Conservation (phyloP, 2,113 vertebrate species). For the Lampris incognitus region DNA sequence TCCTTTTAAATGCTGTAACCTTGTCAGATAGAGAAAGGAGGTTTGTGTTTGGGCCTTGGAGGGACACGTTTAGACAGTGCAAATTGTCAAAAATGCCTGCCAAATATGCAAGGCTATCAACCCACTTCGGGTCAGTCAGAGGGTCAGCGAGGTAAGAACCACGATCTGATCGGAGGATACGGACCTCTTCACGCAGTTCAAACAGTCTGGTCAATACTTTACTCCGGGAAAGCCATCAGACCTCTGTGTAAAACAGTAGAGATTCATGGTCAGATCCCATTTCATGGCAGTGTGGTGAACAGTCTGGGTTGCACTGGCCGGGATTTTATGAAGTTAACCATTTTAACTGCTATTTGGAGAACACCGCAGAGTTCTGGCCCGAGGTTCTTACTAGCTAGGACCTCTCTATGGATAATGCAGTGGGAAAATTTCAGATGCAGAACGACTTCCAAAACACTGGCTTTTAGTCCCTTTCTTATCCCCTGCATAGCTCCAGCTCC, state of each 20-base stretch:
- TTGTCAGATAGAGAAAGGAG: too few relatives aligned
- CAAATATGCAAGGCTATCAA: background rate
- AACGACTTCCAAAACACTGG: background rate
- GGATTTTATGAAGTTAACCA: background rate
- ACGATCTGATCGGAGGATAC: background rate
- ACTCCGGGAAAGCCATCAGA: background rate
- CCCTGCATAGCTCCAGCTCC: background rate
- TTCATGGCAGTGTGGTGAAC: background rate
- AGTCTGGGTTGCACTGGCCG: background rate
- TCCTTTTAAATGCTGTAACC: too few relatives aligned
- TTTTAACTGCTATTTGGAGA: background rate
- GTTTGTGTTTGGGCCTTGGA: background rate
- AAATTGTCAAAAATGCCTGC: background rate
- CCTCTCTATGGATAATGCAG: background rate
- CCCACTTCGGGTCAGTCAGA: background rate
- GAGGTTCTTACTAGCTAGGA: background rate
- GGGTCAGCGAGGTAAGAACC: background rate
- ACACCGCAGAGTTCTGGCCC: background rate
- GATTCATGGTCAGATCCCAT: background rate
- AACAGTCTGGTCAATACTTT: background rate
- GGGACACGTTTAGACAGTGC: background rate
- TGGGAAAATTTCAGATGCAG: background rate
- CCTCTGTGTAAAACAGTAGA: background rate
- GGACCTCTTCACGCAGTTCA: too few relatives aligned
- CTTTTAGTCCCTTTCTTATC: background rate